Base-by-base conservation (phyloP, 1,140 invertebrate species). In the Steinernema feltiae region DNA sequence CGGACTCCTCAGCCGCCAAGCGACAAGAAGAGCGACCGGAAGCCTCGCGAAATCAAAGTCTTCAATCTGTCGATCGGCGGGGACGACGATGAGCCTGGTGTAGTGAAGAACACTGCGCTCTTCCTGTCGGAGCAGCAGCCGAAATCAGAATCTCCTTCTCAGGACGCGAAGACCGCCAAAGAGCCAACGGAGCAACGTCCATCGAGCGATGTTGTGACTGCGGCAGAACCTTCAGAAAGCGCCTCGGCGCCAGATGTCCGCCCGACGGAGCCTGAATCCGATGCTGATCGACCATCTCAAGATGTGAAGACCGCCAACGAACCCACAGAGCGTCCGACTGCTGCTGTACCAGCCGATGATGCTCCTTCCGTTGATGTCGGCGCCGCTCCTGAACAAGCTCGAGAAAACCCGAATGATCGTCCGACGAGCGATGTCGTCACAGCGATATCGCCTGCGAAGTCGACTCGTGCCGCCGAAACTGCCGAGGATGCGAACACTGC, bases 301-400 rank as follows among this genome's bases (percentile, higher is more conserved):
- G 35, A 41, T 18, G 35, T 41, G 7, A 7, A 7, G 7, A 41
- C 35, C 7, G 35, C 35, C 35, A 7, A 41, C 35, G 35, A 41
- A 18, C 35, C 35, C 18, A 7, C 35, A 18, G 7, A 41, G 35
- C 7, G 35, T 18, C 35, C 7, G 35, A 18, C 35, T n/a, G 53
- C 70, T 72, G 48, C 75, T n/a, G 0, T 24, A 0, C 32, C 29
- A 31, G 53, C 74, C 21, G 63, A 78, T 53, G 35, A 7, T 41
- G 7, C 35, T 41, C 7, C 35, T 41, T 18, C 35, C 7, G 35
- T 18, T 41, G 35, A 7, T 18, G 35, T 18, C 7, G 35, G 7
- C 35, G 7, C 35, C 18, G 35, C 35, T 7, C 35, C 35, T 7
- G 35, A 41, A 41, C 7, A 18, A 7, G 35, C 35, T 41, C 35